These are phyloP conservation scores for Cottoperca gobio DNA, from an alignment of 2,797 vertebrate species.

Conservation along the genomic window DNA sequence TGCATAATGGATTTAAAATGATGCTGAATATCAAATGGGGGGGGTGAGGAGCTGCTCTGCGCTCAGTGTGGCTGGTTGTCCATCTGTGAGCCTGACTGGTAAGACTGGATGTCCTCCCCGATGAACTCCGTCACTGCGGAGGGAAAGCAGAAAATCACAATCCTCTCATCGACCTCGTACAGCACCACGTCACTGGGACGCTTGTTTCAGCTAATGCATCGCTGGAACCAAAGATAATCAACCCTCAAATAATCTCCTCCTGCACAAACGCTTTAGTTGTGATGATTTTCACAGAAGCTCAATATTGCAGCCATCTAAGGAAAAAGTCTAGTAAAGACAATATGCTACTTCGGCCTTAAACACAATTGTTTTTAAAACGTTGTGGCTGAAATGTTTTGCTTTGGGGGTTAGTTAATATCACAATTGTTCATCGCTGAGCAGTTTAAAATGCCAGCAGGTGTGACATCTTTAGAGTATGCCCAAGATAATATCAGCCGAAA, in stretches of 20 bases:
- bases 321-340: not conserved
- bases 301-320: not conserved
- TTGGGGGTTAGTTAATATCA: not conserved
- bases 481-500: no score
- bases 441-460: not conserved
- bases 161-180: not conserved
- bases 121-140: slow-evolving; percentile 93
- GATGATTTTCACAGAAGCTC: not conserved
- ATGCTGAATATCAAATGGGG: slow-evolving; percentile 50
- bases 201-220: not conserved
- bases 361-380: not conserved
- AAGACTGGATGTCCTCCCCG: slow-evolving; percentile 90
- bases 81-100: slow-evolving; percentile 83
- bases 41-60: slow-evolving; percentile 34
- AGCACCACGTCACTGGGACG: not conserved
- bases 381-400: not conserved
- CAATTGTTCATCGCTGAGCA: not conserved
- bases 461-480: no score
- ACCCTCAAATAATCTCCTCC: not conserved
- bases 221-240: not conserved
- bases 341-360: not conserved
- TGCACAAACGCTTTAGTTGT: not conserved
- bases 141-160: slow-evolving; percentile 33
- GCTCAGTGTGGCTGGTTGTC: slow-evolving; percentile 84
- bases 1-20: slow-evolving; percentile 60